Evolutionary conservation across 1,140 invertebrate species (phyloP).

Genomic region (Cepaea nemoralis): DNA sequence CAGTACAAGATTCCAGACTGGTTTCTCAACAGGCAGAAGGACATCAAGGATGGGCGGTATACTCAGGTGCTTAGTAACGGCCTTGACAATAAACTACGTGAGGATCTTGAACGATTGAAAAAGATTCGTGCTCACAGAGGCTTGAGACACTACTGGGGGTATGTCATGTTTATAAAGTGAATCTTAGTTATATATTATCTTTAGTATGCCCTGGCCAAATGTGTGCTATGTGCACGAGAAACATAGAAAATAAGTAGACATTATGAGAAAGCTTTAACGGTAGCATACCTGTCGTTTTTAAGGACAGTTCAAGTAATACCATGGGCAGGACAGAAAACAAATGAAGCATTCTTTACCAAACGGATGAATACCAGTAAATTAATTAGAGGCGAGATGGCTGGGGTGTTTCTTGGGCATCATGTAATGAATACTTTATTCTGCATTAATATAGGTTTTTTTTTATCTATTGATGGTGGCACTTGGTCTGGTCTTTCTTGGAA

Average conservation of each 20-base stretch:
- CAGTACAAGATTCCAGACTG: conserved; percentile 99
- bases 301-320: too few species aligned
- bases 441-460: too few species aligned
- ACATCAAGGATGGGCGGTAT: conserved; percentile 98
- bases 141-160: conserved; percentile 97
- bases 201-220: neutral
- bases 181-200: too few species aligned
- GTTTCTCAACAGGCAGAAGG: conserved; percentile 99
- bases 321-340: too few species aligned
- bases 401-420: too few species aligned
- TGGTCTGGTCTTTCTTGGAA: too few species aligned
- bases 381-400: too few species aligned
- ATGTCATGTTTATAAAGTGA: too few species aligned
- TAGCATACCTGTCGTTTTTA: neutral
- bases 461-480: too few species aligned
- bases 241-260: neutral
- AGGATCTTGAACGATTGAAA: conserved; percentile 97
- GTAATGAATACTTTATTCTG: too few species aligned
- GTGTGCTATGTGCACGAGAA: neutral
- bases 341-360: too few species aligned
- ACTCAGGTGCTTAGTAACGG: conserved; percentile 92
- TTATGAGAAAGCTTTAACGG: neutral
- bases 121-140: conserved; percentile 96
- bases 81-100: conserved; percentile 97
- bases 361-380: too few species aligned